These are phyloP conservation scores for Hydrozoanthus tunicans DNA, from an alignment of 64 coral and sea anemone genomes.

Conservation along the genomic window DNA sequence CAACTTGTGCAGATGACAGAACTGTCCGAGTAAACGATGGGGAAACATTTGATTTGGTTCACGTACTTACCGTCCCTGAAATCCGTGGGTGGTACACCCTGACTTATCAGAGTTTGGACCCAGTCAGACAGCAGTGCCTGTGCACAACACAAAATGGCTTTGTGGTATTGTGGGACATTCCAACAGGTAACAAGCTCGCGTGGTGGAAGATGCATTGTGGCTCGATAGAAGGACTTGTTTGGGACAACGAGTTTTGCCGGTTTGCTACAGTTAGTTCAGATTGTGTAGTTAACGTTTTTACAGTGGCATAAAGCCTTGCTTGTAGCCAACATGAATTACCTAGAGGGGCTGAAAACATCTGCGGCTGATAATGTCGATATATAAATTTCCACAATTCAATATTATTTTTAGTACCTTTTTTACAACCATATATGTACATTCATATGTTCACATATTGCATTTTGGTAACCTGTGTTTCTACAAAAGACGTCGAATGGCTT, in stretches of 20 bases:
- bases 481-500: no score
- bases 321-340: no score
- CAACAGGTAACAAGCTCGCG: conserved; percentile 60
- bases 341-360: no score
- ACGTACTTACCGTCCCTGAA: conserved; percentile 66
- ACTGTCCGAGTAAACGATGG: conserved; percentile 80
- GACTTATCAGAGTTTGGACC: conserved; percentile 81
- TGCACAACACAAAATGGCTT: conserved; percentile 93
- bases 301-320: background rate
- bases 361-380: no score
- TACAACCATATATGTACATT: no score
- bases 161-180: conserved; percentile 82
- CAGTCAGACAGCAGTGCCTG: conserved; percentile 61
- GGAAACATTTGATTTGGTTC: conserved; percentile 62
- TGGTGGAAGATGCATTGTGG: conserved; percentile 88
- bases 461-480: no score
- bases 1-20: conserved; percentile 90
- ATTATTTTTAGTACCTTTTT: no score
- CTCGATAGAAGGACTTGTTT: conserved; percentile 82
- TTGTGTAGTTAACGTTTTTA: conserved; percentile 84
- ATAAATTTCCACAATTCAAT: no score
- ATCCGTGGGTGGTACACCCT: conserved; percentile 88
- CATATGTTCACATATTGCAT: no score
- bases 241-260: conserved; percentile 68
- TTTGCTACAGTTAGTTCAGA: conserved; percentile 91